Percentiles rank a stretch among this genome's conserved stretches.
These are phyloP conservation scores for Cyclina sinensis DNA, from an alignment of 1,140 invertebrate species.

Conservation along the genomic window DNA sequence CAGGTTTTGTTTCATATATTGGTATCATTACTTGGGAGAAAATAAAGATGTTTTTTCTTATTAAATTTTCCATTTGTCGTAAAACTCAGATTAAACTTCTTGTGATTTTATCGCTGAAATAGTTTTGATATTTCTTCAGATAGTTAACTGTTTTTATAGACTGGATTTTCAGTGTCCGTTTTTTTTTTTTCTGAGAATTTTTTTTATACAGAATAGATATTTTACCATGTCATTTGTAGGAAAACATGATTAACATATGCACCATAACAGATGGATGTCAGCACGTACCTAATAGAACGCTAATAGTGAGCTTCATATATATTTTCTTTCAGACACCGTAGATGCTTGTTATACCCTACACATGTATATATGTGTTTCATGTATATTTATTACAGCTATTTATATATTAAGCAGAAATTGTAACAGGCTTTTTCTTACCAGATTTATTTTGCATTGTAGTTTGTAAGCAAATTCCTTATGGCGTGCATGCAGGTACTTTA, in stretches of 20 bases:
- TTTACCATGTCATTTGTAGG: no score
- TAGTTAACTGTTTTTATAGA: no score
- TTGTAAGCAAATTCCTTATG: not conserved
- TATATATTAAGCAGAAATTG: not conserved
- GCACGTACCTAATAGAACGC: not conserved
- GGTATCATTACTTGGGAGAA: no score
- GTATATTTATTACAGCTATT: not conserved
- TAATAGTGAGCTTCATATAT: not conserved
- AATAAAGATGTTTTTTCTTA: no score
- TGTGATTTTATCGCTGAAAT: no score
- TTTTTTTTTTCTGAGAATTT: no score
- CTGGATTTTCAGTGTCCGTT: no score
- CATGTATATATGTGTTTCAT: not conserved
- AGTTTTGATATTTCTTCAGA: no score
- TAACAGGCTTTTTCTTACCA: not conserved
- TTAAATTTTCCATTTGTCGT: no score
- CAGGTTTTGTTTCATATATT: no score
- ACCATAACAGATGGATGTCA: not conserved
- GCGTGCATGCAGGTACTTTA: constrained; percentile 6
- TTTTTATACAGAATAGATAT: no score
- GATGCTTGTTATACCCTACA: not conserved
- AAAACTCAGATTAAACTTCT: no score
- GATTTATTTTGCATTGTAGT: not conserved
- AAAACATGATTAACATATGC: not conserved
- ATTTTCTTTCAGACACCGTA: not conserved